Evolutionary conservation across 92 coral and sea anemone genomes (phyloP).

Genomic region (Desmophyllum pertusum): DNA sequence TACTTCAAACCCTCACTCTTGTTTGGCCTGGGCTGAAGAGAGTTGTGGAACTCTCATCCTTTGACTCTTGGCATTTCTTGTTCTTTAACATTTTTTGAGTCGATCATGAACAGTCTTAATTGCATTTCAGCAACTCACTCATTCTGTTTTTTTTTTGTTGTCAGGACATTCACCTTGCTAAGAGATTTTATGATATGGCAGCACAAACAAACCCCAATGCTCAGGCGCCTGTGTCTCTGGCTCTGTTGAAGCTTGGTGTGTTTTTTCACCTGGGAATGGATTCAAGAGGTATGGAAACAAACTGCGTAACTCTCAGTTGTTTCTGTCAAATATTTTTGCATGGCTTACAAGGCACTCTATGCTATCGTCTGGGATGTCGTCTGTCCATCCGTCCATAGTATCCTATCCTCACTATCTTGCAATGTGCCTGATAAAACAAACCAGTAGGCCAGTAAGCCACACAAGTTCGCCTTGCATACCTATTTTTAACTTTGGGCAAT

Average conservation of each 20-base stretch:
- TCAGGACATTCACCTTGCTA: constrained; percentile 96
- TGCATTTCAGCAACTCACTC: not conserved
- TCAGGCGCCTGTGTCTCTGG: constrained; percentile 93
- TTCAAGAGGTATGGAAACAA: constrained; percentile 70
- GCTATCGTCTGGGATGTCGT: too few relatives aligned
- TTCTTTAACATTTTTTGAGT: not conserved
- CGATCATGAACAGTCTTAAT: not conserved
- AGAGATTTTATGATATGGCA: constrained; percentile 98
- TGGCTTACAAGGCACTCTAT: too few relatives aligned
- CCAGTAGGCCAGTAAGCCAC: too few relatives aligned
- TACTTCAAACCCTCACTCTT: not conserved
- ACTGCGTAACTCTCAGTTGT: not conserved
- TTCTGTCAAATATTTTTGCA: not conserved
- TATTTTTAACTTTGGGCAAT: too few relatives aligned
- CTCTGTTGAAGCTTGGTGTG: constrained; percentile 86
- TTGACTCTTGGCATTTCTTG: too few relatives aligned
- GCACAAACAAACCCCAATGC: constrained; percentile 98
- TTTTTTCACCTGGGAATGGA: constrained; percentile 91
- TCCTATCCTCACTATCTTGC: too few relatives aligned
- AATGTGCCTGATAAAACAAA: too few relatives aligned
- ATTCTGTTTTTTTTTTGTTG: not conserved
- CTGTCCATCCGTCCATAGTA: too few relatives aligned
- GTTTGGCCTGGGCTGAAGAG: not conserved
- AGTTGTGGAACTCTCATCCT: too few relatives aligned
- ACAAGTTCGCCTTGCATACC: too few relatives aligned